phyloP scores from a whole-genome alignment of 92 coral and sea anemone species.

The Palythoa grandis region DNA sequence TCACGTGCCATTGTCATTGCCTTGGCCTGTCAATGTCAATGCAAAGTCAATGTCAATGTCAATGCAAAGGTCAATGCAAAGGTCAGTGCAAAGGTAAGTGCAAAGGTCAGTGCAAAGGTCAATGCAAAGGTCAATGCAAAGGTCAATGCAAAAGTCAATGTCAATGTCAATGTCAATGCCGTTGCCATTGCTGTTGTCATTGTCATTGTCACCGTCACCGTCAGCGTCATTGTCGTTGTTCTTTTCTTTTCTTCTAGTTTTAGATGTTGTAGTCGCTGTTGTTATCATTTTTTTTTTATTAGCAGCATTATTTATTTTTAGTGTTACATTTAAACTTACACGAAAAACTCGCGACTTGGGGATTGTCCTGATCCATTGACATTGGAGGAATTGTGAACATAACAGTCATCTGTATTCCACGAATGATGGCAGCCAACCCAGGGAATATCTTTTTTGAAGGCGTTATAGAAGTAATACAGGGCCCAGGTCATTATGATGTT shows the following conservation, averaged over 20 bases:
- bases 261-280: too few species aligned
- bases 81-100: not conserved
- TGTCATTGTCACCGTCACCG: not conserved
- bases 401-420: slow-evolving; percentile 83
- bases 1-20: not conserved
- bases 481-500: slow-evolving; percentile 96
- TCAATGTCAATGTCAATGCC: not conserved
- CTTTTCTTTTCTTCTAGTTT: too few species aligned
- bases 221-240: not conserved
- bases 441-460: slow-evolving; percentile 80
- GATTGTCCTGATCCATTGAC: slow-evolving; percentile 76
- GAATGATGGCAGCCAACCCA: slow-evolving; percentile 90
- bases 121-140: too few species aligned
- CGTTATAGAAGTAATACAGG: slow-evolving; percentile 73
- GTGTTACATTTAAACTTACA: slow-evolving; percentile 60
- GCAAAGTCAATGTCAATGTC: not conserved
- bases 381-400: slow-evolving; percentile 60
- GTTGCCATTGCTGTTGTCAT: not conserved
- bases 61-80: not conserved
- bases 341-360: slow-evolving; percentile 78
- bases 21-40: not conserved
- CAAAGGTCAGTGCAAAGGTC: not conserved
- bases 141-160: not conserved
- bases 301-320: too few species aligned
- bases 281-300: not conserved